These are phyloP conservation scores for Ciconia maguari DNA, from an alignment of 2,113 vertebrate species.

Conservation along the genomic window DNA sequence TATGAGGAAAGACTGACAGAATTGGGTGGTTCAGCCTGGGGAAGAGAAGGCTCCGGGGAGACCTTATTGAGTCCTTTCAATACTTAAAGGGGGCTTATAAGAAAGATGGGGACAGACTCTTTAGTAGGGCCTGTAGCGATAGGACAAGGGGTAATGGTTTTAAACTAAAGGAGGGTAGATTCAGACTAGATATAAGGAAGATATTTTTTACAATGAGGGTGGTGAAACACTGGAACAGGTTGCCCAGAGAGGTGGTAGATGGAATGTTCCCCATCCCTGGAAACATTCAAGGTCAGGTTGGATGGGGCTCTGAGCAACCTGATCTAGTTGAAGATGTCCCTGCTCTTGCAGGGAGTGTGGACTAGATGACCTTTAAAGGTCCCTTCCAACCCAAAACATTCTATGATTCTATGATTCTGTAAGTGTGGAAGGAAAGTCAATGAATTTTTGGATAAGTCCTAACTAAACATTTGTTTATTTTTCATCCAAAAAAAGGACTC, in stretches of 20 bases:
- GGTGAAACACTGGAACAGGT: not conserved
- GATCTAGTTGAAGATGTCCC: no score
- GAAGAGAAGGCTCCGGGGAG: not conserved
- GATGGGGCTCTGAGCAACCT: not conserved
- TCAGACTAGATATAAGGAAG: not conserved
- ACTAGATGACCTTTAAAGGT: not conserved
- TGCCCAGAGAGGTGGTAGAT: not conserved
- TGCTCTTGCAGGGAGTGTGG: not conserved
- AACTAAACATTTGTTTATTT: not conserved
- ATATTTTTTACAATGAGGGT: not conserved
- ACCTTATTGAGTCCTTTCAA: not conserved
- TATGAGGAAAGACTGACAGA: not conserved
- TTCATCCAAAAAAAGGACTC: not conserved
- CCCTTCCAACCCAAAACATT: not conserved
- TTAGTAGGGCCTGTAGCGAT: not conserved
- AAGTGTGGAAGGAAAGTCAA: not conserved
- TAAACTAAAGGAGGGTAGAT: not conserved
- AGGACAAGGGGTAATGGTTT: not conserved
- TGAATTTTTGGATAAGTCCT: not conserved
- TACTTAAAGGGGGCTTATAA: not conserved
- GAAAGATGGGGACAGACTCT: not conserved
- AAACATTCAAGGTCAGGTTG: not conserved
- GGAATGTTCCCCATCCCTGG: not conserved
- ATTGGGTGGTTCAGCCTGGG: not conserved
- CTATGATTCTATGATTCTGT: not conserved